Percentiles rank a stretch among this genome's conserved stretches.
Evolutionary conservation across 2,113 vertebrate genomes (phyloP).

Genomic region (Pollachius pollachius): DNA sequence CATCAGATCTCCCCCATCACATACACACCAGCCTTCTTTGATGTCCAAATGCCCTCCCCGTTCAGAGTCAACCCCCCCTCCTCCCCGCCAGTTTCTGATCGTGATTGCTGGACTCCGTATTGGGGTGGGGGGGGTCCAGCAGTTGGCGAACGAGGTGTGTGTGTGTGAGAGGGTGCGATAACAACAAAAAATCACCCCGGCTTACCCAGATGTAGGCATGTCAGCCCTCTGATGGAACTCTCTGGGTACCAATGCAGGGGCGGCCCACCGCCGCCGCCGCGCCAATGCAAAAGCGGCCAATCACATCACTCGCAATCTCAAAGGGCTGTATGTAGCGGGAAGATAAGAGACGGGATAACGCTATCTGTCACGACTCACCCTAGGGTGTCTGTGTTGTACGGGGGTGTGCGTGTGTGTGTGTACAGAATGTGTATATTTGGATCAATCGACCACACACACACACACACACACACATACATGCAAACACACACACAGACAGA

Average conservation of each 20-base stretch:
- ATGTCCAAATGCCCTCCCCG: conserved; percentile 34
- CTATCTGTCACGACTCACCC: conserved; percentile 39
- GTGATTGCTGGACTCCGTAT: no score
- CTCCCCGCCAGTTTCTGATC: conserved; percentile 29
- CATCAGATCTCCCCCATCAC: neutral
- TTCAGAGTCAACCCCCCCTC: conserved; percentile 1
- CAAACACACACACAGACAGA: neutral
- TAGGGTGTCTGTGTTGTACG: conserved; percentile 3
- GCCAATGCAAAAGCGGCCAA: conserved; percentile 43
- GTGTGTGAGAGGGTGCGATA: conserved; percentile 36
- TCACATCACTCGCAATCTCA: conserved; percentile 42
- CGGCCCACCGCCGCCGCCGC: conserved; percentile 50
- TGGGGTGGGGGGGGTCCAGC: neutral
- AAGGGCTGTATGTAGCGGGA: conserved; percentile 48
- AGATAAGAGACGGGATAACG: conserved; percentile 51
- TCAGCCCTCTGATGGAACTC: conserved; percentile 4
- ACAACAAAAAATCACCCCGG: conserved; percentile 40
- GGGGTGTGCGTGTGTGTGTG: neutral
- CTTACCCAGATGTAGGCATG: conserved; percentile 39
- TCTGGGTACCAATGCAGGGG: conserved; percentile 36
- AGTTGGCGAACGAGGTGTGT: conserved; percentile 43
- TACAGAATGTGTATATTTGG: conserved; percentile 20
- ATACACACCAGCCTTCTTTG: conserved; percentile 52
- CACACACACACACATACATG: conserved; percentile 6
- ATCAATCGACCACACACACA: conserved; percentile 25